Conservation (phyloP, 2,888 invertebrate genomes). For the Microchrysa polita region DNA sequence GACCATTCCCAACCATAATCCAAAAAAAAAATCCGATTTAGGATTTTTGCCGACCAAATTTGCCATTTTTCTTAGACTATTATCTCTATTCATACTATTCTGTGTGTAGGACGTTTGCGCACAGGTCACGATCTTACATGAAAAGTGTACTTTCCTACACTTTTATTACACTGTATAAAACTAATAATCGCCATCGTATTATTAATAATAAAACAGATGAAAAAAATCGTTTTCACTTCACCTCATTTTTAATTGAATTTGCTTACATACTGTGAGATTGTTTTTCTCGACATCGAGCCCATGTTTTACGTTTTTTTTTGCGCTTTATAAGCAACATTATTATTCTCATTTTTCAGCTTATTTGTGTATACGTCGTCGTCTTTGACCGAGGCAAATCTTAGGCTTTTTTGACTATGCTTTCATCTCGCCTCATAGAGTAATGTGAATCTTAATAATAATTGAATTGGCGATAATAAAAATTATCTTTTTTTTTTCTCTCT, state of each 20-base stretch:
- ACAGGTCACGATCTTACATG: constrained; percentile 37
- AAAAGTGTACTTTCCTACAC: constrained; percentile 25
- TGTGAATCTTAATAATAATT: constrained; percentile 40
- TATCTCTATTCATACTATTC: too few species aligned
- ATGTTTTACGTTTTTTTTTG: too few species aligned
- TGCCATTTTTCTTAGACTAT: too few species aligned
- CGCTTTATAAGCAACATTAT: constrained; percentile 30
- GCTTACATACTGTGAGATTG: constrained; percentile 42
- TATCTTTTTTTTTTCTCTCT: constrained; percentile 37
- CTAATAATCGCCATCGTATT: neutral
- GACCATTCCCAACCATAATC: too few species aligned
- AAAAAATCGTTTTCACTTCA: constrained; percentile 24
- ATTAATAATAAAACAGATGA: too few species aligned
- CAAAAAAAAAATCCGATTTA: too few species aligned
- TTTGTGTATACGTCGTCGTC: neutral
- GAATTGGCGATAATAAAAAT: constrained; percentile 42
- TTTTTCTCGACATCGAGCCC: constrained; percentile 32
- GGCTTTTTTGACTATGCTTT: constrained; percentile 14
- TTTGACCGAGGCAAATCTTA: neutral
- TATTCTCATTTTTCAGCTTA: constrained; percentile 11
- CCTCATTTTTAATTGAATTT: constrained; percentile 40
- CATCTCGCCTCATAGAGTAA: constrained; percentile 17
- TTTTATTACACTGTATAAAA: neutral
- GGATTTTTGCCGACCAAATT: too few species aligned
- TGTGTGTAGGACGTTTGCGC: too few species aligned